A percentile compares a stretch with the other conserved stretches of the same genome.
phyloP scores from a whole-genome alignment of 2,113 vertebrate species.

The Bothrops jararaca region DNA sequence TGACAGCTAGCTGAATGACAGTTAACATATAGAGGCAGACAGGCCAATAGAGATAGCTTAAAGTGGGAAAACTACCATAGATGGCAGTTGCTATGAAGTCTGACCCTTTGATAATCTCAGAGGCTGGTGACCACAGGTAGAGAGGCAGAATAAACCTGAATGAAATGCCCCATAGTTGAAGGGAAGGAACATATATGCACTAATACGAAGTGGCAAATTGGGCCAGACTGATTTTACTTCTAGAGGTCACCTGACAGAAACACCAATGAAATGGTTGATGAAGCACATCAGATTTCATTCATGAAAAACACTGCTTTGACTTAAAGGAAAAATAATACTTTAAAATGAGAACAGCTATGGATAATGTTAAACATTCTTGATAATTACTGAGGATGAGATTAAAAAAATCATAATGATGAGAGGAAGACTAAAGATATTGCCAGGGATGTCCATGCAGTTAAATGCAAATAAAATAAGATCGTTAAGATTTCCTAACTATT shows the following conservation, averaged over 20 bases:
- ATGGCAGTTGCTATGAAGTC: background rate
- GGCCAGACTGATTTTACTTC: background rate
- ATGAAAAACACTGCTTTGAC: background rate
- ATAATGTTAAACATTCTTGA: background rate
- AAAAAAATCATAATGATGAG: background rate
- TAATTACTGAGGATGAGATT: background rate
- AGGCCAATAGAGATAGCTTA: background rate
- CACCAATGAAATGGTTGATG: background rate
- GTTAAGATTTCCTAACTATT: background rate
- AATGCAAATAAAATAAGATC: background rate
- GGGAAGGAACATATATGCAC: background rate
- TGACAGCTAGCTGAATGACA: background rate
- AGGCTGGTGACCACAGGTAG: background rate
- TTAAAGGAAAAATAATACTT: background rate
- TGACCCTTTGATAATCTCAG: background rate
- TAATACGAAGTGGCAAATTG: background rate
- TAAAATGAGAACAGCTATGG: background rate
- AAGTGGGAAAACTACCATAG: background rate
- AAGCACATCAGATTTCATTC: background rate
- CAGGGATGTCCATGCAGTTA: background rate
- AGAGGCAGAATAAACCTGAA: background rate
- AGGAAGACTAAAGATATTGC: background rate
- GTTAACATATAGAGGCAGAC: background rate
- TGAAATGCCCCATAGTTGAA: background rate
- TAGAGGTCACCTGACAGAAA: background rate